Base-by-base conservation (phyloP, 1,140 invertebrate species). In the Plutomurus gul region DNA sequence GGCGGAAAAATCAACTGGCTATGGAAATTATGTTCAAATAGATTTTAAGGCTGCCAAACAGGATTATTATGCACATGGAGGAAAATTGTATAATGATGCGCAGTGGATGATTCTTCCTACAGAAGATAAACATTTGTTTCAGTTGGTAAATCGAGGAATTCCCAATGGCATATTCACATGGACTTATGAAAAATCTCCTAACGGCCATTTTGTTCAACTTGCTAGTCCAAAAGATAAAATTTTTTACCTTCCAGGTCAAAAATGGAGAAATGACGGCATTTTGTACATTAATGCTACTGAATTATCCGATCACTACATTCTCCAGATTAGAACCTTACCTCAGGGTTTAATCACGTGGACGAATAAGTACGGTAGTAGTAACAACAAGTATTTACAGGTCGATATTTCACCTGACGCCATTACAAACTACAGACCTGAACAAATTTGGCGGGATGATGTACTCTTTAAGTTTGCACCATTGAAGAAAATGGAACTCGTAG, bases 371-470 rank as follows among this genome's bases (percentile, higher is more conserved):
- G 56, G 56, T 6, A 30, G 56, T 3, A 30, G 16, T n/a, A 30
- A n/a, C 16, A 33, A 33, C 16, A 65, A 65, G 36, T 33, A 16
- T 36, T 33, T 65, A n/a, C 56, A 65, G 36, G 56, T 65, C 2
- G 56, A 65, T 16, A 30, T 27, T 33, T 33, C 56, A 3, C 25
- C 25, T 33, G 56, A 27, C 7, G 30, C 56, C 3, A 65, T n/a
- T 25, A n/a, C 27, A 4, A 65, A 65, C 18, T 65, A 65, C 16
- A 25, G 18, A 5, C 56, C 56, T 4, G 56, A 30, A 0, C 56
- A 65, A 65, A 65, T 33, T n/a, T 65, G 56, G 56, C 56, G 56
- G 4, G 56, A 65, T 33, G 56, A 65, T 16, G 56, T 65, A 5
- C 56, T 65, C 4, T 65, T 65, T n/a, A 36, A 27, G 13, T 65